Evolutionary conservation across 2,888 invertebrate species (phyloP).

Genomic region (Mesoligia furuncula): DNA sequence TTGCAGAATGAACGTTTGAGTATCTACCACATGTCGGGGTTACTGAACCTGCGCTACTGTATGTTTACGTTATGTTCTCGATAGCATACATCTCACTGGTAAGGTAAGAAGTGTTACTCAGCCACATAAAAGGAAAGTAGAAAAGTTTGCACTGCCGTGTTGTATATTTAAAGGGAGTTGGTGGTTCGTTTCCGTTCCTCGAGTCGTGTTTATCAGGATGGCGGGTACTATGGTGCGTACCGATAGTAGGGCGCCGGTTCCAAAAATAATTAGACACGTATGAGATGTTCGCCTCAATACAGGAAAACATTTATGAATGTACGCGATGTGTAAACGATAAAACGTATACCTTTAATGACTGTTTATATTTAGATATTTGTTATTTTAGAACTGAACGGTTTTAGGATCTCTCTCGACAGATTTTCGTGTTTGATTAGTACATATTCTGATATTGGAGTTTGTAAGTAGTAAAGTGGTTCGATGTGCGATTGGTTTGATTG

Average conservation of each 20-base stretch:
- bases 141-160: slow-evolving; percentile 52
- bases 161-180: slow-evolving; percentile 48
- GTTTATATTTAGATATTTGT: slow-evolving; percentile 69
- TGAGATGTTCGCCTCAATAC: slow-evolving; percentile 71
- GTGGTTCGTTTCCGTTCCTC: slow-evolving; percentile 38
- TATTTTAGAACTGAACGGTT: slow-evolving; percentile 58
- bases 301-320: slow-evolving; percentile 78
- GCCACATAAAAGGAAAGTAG: slow-evolving; percentile 57
- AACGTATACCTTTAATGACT: slow-evolving; percentile 72
- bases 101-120: slow-evolving; percentile 40
- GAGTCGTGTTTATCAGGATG: slow-evolving; percentile 39
- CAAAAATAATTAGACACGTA: slow-evolving; percentile 72
- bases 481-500: slow-evolving; percentile 6
- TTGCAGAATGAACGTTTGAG: slow-evolving; percentile 66
- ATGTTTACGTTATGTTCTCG: slow-evolving; percentile 58
- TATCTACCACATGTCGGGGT: slow-evolving; percentile 62
- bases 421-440: slow-evolving; percentile 32
- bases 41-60: slow-evolving; percentile 62
- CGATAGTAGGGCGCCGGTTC: slow-evolving; percentile 66
- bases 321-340: slow-evolving; percentile 77
- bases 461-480: background rate
- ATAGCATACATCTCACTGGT: slow-evolving; percentile 39
- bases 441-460: slow-evolving; percentile 27
- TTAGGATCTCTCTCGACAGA: slow-evolving; percentile 12
- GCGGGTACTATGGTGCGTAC: slow-evolving; percentile 25